phyloP scores from a whole-genome alignment of 2,113 vertebrate genomes.

The Progne subis region DNA sequence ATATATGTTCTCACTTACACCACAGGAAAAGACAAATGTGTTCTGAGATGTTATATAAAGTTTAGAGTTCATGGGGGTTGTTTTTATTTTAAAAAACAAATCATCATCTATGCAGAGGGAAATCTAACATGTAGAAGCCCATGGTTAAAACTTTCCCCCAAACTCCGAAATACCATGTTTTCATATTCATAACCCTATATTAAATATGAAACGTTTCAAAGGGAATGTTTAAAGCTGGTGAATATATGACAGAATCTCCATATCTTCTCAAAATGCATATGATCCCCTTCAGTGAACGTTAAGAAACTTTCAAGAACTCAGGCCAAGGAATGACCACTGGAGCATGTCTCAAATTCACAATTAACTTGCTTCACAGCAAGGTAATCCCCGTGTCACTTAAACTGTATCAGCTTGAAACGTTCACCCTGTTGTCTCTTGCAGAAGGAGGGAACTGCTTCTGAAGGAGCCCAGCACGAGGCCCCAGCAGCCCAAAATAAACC shows the following conservation, averaged over 20 bases:
- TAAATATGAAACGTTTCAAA: not conserved
- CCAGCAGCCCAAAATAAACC: accelerated
- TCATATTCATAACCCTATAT: not conserved
- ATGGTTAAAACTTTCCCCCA: not conserved
- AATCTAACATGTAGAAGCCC: not conserved
- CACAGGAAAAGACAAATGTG: constrained; percentile 38
- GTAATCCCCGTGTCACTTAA: not conserved
- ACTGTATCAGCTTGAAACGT: accelerated
- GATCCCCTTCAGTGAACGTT: not conserved
- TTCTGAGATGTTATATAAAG: constrained; percentile 34
- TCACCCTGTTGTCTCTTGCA: not conserved
- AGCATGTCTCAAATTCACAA: not conserved
- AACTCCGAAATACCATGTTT: not conserved
- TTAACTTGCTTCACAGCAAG: not conserved
- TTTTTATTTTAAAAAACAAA: constrained; percentile 16
- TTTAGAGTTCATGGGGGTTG: constrained; percentile 31
- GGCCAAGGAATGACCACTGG: not conserved
- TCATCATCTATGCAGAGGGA: not conserved
- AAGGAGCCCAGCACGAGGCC: not conserved
- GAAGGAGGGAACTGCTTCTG: not conserved
- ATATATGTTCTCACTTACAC: constrained; percentile 27
- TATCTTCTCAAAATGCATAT: not conserved
- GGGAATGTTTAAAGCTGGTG: not conserved
- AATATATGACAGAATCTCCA: not conserved
- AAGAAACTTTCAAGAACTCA: not conserved